Evolutionary conservation across 2,888 invertebrate species (phyloP), one percentile per base, ranked within the genome.

Genomic region (Dinocampus coccinellae): DNA sequence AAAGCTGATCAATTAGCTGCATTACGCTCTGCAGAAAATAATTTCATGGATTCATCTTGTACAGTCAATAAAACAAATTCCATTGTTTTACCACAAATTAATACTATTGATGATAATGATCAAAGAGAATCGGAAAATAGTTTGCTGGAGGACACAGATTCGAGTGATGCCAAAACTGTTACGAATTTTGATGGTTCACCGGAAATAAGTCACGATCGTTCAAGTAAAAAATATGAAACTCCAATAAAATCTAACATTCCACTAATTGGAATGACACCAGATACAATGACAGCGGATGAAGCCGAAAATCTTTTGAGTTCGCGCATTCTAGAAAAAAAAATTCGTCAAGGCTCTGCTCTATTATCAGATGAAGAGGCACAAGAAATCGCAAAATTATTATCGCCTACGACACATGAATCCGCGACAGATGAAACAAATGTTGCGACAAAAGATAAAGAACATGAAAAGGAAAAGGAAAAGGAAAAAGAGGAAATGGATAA

Each of bases 361-460:
- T 90, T 95, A 84, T 95, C 95, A 73, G 96, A 96, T 87, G 96
- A 96, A 89, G 95, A 96, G 88, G 96, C 96, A 79, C 94, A 95
- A 88, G 95, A 96, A 90, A 95, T 96, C 78, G 93, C 93, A 79
- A 92, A 94, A 84, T 91, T 96, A 85, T 87, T 96, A 82, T 93
- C 93, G 77, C 92, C 93, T 11, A 72, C 75, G 65, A 65, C 75
- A 36, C 81, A 82, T 36, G 76, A 73, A 24, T 70, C 72, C 6
- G 67, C 77, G 13, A 79, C 79, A 29, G 78, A 77, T 60, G 83
- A 80, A 65, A 80, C 81, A 62, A 83, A 80, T 78, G 78, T 80
- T 66, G 75, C 76, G 66, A 82, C 81, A 52, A 83, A 81, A 74
- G 89, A 89, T 78, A 90, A 90, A 84, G 89, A 91, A 85, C 88